Conservation (phyloP, 2,113 vertebrate species). For the Irena cyanogastra region DNA sequence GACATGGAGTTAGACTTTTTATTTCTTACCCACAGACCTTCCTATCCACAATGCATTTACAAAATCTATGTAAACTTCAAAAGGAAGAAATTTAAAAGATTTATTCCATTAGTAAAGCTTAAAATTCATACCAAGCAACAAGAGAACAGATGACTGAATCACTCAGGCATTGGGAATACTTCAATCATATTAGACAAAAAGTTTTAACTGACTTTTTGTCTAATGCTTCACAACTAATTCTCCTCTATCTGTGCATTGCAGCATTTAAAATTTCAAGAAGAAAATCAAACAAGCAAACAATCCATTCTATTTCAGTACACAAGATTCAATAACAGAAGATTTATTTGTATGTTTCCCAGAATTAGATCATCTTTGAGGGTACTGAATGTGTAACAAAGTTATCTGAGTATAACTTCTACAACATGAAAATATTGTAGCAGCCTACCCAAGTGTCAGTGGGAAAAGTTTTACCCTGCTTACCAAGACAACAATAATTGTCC, state of each 20-base stretch:
- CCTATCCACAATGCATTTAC: fast-evolving
- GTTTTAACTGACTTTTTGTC: not conserved
- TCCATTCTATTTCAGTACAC: not conserved
- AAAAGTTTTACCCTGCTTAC: not conserved
- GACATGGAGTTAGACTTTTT: not conserved
- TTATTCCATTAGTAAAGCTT: not conserved
- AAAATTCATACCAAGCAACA: not conserved
- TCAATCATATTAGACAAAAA: not conserved
- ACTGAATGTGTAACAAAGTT: not conserved
- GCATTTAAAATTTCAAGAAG: not conserved
- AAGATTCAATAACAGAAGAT: not conserved
- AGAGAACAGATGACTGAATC: not conserved
- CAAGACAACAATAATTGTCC: not conserved
- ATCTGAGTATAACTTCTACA: not conserved
- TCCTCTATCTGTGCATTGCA: not conserved
- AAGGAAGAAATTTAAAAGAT: not conserved
- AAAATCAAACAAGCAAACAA: not conserved
- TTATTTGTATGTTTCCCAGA: not conserved
- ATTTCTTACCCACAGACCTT: not conserved
- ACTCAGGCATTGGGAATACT: not conserved
- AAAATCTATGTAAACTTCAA: not conserved
- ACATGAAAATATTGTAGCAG: not conserved
- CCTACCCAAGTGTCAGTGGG: not conserved
- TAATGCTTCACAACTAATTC: not conserved
- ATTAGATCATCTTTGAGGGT: not conserved